Evolutionary conservation across 2,113 vertebrate genomes (phyloP), one percentile per base, ranked within the genome.

Genomic region (Gymnorhina tibicen): DNA sequence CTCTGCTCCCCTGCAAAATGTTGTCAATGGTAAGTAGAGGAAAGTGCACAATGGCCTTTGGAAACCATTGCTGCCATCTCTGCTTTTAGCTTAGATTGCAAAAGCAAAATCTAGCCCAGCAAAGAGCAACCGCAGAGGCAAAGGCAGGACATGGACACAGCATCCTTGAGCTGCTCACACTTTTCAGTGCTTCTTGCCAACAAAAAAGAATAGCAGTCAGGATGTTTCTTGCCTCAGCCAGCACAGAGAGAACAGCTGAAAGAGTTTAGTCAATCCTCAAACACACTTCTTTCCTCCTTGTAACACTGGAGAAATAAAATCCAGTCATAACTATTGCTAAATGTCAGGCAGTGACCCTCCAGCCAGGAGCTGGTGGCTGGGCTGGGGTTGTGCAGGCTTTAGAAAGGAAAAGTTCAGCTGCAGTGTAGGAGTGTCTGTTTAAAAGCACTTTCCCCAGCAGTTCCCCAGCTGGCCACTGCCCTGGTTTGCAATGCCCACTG

Each of bases 41-140:
- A 22, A 80, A 58, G 62, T 69, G 55, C 79, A 33, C 1, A 0
- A 11, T 16, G 26, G 52, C n/a, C 14, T 58, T 83, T 69, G 47
- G 46, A 74, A 91, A 39, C 13, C 2, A 44, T 28, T 56, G 64
- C 35, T 84, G 69, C 44, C 18, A 0, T 53, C 74, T 87, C 17
- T 58, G 85, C 70, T 82, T 75, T 95, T 42, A 66, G 87, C 67
- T 88, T 58, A 70, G 85, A 87, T 76, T 85, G 94, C 84, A 88
- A 87, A 79, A 89, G 58, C 53, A 79, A 93, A 91, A 88, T 70
- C 82, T 88, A 75, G 30, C 64, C 72, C 16, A 60, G 90, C 64
- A 70, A 74, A 78, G 27, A 86, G 47, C 47, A 86, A 32, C 20
- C 64, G 21, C 87, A 93, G 79, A 59, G 56, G 55, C 58, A 73